Evolutionary conservation across 2,797 vertebrate species (phyloP).

Genomic region (Gymnodraco acuticeps): DNA sequence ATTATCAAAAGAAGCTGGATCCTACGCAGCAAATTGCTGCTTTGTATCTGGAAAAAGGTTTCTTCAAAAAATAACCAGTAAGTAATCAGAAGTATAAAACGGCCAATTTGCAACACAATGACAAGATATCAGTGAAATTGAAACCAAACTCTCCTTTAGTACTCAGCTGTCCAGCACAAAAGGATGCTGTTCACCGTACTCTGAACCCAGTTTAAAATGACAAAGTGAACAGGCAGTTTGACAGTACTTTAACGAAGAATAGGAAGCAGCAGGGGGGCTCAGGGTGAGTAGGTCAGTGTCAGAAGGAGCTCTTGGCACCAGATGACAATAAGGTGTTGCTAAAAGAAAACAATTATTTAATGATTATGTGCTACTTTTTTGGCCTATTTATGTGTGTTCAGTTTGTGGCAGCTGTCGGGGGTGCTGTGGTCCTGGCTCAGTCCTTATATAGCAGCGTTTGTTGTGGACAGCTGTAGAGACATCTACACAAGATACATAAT

Average conservation of each 20-base stretch:
- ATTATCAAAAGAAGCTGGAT: slow-evolving; percentile 47
- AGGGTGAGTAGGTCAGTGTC: neutral
- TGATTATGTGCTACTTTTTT: neutral
- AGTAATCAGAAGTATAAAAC: too few relatives aligned
- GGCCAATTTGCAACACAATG: too few relatives aligned
- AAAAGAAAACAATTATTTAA: neutral
- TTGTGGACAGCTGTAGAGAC: slow-evolving; percentile 60
- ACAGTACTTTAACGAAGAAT: slow-evolving; percentile 3
- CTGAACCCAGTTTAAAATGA: neutral
- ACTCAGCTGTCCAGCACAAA: too few relatives aligned
- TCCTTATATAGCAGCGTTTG: slow-evolving; percentile 61
- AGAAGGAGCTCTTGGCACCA: slow-evolving; percentile 17
- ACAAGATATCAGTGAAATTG: too few relatives aligned
- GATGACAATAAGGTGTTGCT: slow-evolving; percentile 11
- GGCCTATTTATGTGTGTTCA: slow-evolving; percentile 29
- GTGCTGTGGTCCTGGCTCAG: slow-evolving; percentile 36
- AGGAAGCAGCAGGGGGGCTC: neutral
- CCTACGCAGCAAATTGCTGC: slow-evolving; percentile 58
- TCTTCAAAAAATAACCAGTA: neutral
- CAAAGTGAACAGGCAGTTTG: neutral
- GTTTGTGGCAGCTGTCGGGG: slow-evolving; percentile 56
- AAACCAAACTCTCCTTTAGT: neutral
- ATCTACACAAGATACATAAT: slow-evolving; percentile 22
- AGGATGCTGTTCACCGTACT: neutral
- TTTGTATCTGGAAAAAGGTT: neutral